phyloP scores from a whole-genome alignment of 2,888 invertebrate species.

The Agrenia bidenticulata region DNA sequence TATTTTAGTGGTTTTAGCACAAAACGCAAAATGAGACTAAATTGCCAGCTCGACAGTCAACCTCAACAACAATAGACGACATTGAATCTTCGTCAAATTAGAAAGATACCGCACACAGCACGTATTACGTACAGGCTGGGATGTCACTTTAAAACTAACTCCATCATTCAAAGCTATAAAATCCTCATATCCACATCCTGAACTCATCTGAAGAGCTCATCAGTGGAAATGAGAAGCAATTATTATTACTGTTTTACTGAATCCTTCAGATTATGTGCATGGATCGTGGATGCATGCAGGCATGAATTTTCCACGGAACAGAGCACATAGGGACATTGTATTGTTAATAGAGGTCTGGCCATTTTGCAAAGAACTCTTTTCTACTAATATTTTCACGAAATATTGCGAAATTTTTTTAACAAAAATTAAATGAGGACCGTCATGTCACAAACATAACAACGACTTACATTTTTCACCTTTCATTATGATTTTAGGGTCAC shows the following conservation, averaged over 20 bases:
- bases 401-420: neutral
- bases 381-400: neutral
- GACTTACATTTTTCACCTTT: conserved; percentile 1
- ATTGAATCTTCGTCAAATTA: no score
- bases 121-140: no score
- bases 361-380: neutral
- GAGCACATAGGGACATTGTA: conserved; percentile 14
- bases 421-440: conserved; percentile 1
- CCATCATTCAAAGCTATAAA: no score
- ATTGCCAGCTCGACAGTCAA: no score
- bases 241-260: conserved; percentile 10
- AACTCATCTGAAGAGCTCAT: conserved; percentile 14
- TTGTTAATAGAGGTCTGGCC: neutral
- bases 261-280: neutral
- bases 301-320: conserved; percentile 14
- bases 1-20: no score
- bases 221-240: conserved; percentile 21
- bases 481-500: neutral
- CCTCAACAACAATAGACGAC: no score
- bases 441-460: conserved; percentile 5
- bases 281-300: neutral
- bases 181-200: conserved; percentile 9
- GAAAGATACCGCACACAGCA: no score
- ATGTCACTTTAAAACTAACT: no score
- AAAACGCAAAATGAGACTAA: no score